Base-by-base conservation (phyloP, 2,888 invertebrate species). In the Sericinus montela region DNA sequence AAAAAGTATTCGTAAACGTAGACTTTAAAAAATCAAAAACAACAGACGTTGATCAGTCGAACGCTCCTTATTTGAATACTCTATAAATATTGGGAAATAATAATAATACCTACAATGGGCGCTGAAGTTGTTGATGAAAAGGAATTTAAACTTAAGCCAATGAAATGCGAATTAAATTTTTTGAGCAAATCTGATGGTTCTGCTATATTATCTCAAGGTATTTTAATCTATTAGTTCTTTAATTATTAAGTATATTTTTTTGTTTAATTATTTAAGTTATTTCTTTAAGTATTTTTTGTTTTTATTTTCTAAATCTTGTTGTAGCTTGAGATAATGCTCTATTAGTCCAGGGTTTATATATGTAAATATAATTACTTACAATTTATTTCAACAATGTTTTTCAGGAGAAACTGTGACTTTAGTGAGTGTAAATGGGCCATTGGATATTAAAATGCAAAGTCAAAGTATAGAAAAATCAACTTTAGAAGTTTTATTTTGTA, bases 361-460 rank as follows among this genome's bases (percentile, higher is more conserved):
- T n/a, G n/a, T n/a, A 19, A 19, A 19, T 19, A 19, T 19, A 19
- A 1, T 10, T 28, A n/a, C n/a, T n/a, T n/a, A n/a, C 6, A 10
- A 3, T 29, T 11, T 6, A 1, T 19, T n/a, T 8, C 1, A n/a
- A 3, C 23, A 28, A 30, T 16, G 1, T 5, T 8, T 88, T 90
- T 37, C 69, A 96, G 97, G 96, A 9, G 92, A 94, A 54, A 96
- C 96, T 11, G 92, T 94, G 40, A 92, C 94, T 1, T 71, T 95
- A 34, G 94, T 93, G 1, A 94, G 95, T 54, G 91, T 96, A 29
- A 94, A 95, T 78, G 97, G 97, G 0, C 97, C 97, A 0, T 83
- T 94, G 9, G 97, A 97, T 75, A 92, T 93, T 1, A 95, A 93
- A 76, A 81, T 91, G 57, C 92, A 92, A 56, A 95, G 93, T 74